A percentile compares a stretch with the other conserved stretches of the same genome.
Evolutionary conservation across 2,797 vertebrate genomes (phyloP).

Genomic region (Brachyalestes nurse): DNA sequence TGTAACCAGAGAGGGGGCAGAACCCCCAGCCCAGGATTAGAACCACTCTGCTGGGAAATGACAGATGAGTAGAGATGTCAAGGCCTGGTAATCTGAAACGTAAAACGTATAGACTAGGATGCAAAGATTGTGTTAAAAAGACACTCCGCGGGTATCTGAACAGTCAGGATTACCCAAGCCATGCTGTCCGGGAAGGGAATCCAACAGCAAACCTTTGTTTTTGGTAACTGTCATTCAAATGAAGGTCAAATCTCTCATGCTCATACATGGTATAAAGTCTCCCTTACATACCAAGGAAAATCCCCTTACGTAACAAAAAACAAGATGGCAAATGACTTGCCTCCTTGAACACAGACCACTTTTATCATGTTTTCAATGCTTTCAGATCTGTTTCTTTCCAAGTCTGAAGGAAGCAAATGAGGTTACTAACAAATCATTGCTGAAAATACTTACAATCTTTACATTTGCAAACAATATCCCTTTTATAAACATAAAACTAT

Average conservation of each 20-base stretch:
- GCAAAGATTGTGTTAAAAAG: conserved; percentile 49
- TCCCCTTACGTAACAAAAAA: neutral
- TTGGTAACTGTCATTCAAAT: neutral
- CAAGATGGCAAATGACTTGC: neutral
- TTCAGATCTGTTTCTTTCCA: neutral
- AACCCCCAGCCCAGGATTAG: conserved; percentile 67
- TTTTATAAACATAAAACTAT: conserved; percentile 5
- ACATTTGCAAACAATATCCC: neutral
- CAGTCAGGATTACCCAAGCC: neutral
- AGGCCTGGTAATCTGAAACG: conserved; percentile 71
- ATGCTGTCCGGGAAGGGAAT: neutral
- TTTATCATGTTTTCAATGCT: neutral
- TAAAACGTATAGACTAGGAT: conserved; percentile 71
- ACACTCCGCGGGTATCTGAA: conserved; percentile 8
- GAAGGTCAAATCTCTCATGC: neutral
- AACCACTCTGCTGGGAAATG: conserved; percentile 52
- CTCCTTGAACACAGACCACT: conserved; percentile 5
- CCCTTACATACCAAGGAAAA: conserved; percentile 7
- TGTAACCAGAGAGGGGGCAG: conserved; percentile 53
- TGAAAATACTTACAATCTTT: conserved; percentile 7
- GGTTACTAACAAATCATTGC: neutral
- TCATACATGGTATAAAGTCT: conserved; percentile 4
- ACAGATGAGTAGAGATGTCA: conserved; percentile 60
- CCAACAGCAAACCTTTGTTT: neutral
- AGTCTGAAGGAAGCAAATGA: neutral